Percentiles rank a stretch among this genome's conserved stretches.
phyloP scores from a whole-genome alignment of 35 echinoderm and acorn worm genomes.

The Ptychodera flava region DNA sequence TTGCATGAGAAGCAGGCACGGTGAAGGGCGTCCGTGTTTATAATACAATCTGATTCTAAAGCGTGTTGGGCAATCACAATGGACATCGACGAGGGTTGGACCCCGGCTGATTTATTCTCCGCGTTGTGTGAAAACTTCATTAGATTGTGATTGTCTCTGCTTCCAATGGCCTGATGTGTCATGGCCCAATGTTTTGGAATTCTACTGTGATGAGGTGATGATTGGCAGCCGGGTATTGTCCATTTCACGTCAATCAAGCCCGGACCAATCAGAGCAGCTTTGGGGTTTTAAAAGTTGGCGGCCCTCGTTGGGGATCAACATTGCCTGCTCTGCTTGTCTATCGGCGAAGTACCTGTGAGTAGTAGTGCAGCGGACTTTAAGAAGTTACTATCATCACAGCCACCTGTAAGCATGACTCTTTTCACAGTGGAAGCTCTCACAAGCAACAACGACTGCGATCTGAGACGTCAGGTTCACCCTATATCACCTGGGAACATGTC shows the following conservation, averaged over 20 bases:
- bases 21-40: background rate
- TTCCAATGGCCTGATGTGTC: no score
- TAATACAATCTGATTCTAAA: background rate
- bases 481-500: background rate
- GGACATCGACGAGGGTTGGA: background rate
- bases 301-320: no score
- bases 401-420: background rate
- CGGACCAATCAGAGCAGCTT: background rate
- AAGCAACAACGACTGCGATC: background rate
- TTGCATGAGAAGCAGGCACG: background rate
- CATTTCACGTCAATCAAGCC: background rate
- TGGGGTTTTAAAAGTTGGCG: no score
- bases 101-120: background rate
- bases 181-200: background rate
- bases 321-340: no score
- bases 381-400: no score
- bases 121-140: background rate
- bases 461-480: background rate
- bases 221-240: background rate
- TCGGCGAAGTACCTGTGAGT: no score
- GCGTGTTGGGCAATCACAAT: background rate
- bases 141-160: background rate
- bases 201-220: background rate
- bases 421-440: background rate
- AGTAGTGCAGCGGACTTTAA: no score